Evolutionary conservation across 1,140 invertebrate species (phyloP).

Genomic region (Drosophila ficusphila): DNA sequence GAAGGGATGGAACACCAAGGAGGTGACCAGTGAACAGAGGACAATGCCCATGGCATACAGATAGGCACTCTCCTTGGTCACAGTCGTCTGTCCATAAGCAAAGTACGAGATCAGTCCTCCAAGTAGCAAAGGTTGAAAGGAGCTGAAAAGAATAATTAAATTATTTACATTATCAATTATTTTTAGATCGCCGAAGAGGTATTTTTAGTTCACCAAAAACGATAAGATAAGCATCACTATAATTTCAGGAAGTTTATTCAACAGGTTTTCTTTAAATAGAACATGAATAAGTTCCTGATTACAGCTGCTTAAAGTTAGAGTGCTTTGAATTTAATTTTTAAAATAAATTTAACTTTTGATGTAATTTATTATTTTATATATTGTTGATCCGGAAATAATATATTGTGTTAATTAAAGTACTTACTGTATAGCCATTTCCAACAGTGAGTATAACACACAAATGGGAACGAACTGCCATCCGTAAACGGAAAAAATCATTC

Average conservation of each 20-base stretch:
- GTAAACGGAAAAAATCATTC: conserved; percentile 87
- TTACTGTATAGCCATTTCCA: conserved; percentile 72
- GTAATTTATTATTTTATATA: too few species aligned
- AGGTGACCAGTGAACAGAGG: conserved; percentile 85
- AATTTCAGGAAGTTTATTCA: not conserved
- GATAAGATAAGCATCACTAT: not conserved
- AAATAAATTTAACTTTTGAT: not conserved
- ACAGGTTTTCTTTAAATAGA: not conserved
- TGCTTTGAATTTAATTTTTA: not conserved
- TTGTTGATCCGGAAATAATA: too few species aligned
- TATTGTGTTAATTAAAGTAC: conserved; percentile 12
- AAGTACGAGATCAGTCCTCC: conserved; percentile 88
- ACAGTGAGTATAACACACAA: conserved; percentile 54
- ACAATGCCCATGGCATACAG: conserved; percentile 86
- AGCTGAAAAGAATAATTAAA: conserved; percentile 60
- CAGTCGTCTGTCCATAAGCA: conserved; percentile 66
- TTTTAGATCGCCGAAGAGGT: too few species aligned
- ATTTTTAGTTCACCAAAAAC: not conserved
- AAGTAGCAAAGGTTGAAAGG: conserved; percentile 87
- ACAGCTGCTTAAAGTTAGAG: not conserved
- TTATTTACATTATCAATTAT: not conserved
- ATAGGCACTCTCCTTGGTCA: conserved; percentile 85
- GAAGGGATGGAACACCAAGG: conserved; percentile 88
- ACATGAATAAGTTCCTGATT: not conserved
- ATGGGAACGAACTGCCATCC: conserved; percentile 80